Conservation (phyloP, 1,140 invertebrate species). For the Homalodisca vitripennis region DNA sequence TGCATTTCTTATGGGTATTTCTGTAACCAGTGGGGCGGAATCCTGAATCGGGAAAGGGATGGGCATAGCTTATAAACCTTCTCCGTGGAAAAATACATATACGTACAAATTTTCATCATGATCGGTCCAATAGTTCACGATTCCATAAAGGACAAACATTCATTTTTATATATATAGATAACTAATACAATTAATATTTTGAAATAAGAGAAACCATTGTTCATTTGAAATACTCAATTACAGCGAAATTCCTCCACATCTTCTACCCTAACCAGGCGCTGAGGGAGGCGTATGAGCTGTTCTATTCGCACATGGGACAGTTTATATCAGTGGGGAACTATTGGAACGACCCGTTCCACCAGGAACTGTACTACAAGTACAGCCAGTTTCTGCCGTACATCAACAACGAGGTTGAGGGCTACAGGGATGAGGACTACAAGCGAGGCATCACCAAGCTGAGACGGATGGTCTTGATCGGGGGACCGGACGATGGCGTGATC, state of each 20-base stretch:
- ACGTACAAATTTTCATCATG: no score
- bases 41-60: no score
- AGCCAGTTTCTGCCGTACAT: constrained; percentile 75
- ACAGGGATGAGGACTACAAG: constrained; percentile 69
- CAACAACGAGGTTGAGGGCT: constrained; percentile 66
- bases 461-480: constrained; percentile 80
- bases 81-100: no score
- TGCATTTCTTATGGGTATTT: no score
- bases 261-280: constrained; percentile 78
- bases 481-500: constrained; percentile 89
- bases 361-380: constrained; percentile 71
- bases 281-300: constrained; percentile 78
- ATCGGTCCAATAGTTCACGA: no score
- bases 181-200: no score
- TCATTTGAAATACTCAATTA: no score
- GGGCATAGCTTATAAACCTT: no score
- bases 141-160: no score
- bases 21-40: no score
- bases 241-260: constrained; percentile 69
- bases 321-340: constrained; percentile 87
- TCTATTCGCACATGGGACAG: constrained; percentile 83
- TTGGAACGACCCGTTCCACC: constrained; percentile 90
- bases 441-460: constrained; percentile 71
- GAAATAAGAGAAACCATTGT: no score
- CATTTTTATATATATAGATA: no score